Percentiles rank a stretch among this genome's conserved stretches.
phyloP scores from a whole-genome alignment of 37 sponge, comb jelly and placozoan species.

The Halisarca cf. caerulea region DNA sequence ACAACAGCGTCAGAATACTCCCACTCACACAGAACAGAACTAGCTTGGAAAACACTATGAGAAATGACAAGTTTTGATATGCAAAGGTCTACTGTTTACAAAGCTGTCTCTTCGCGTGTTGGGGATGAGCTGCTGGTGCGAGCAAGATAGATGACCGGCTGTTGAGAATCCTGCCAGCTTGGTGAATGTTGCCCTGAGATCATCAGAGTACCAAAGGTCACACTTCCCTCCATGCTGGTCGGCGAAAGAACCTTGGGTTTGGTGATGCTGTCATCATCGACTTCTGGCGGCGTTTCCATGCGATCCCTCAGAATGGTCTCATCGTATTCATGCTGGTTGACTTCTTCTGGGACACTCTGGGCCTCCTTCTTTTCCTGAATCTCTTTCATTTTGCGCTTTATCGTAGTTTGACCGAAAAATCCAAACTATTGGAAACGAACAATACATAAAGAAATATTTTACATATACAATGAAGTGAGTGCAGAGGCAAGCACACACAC shows the following conservation, averaged over 20 bases:
- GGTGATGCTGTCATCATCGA: background rate
- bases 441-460: too few species aligned
- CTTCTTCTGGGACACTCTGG: background rate
- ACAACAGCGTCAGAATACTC: too few species aligned
- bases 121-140: background rate
- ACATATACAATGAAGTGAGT: too few species aligned
- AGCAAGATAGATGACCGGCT: background rate
- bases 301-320: background rate
- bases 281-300: background rate
- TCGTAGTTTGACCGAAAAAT: conserved; percentile 14
- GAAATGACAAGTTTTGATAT: too few species aligned
- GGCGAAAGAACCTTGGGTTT: conserved; percentile 3
- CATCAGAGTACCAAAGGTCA: background rate
- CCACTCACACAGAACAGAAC: too few species aligned
- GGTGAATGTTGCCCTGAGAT: background rate
- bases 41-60: too few species aligned
- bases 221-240: background rate
- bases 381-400: background rate
- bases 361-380: background rate
- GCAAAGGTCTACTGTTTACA: too few species aligned
- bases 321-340: background rate
- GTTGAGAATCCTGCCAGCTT: background rate
- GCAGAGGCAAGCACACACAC: too few species aligned
- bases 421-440: background rate
- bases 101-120: background rate